Evolutionary conservation across 2,797 vertebrate genomes (phyloP).

Genomic region (Pseudopleuronectes americanus): DNA sequence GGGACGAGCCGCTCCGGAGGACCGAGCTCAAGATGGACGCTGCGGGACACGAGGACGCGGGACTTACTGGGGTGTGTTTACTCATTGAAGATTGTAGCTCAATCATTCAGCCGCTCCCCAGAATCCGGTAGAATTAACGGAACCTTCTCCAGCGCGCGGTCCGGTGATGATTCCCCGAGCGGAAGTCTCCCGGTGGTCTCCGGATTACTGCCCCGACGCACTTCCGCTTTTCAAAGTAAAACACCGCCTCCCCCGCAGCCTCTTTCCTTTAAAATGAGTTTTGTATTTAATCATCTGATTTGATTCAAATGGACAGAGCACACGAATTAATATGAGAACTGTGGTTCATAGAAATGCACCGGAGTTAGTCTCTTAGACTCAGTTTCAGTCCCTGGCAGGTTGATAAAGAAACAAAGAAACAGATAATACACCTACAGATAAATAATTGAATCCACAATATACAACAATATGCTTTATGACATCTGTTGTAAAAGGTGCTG

Average conservation of each 20-base stretch:
- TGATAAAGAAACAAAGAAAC: too few species aligned
- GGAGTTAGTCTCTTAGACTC: too few species aligned
- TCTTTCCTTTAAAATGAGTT: not conserved
- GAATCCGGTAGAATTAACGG: slow-evolving; percentile 80
- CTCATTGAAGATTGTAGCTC: slow-evolving; percentile 99
- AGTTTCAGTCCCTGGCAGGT: too few species aligned
- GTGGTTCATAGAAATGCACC: too few species aligned
- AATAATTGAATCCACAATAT: too few species aligned
- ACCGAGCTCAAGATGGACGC: slow-evolving; percentile 42
- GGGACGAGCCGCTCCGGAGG: slow-evolving; percentile 1
- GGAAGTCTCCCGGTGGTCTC: slow-evolving; percentile 68
- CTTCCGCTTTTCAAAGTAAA: slow-evolving; percentile 69
- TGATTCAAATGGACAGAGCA: too few species aligned
- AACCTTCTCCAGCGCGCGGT: slow-evolving; percentile 83
- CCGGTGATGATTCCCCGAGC: slow-evolving; percentile 63
- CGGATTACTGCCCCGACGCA: not conserved
- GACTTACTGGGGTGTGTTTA: slow-evolving; percentile 99
- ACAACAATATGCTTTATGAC: too few species aligned
- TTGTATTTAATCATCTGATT: too few species aligned
- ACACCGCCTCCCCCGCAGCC: not conserved
- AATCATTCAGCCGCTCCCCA: slow-evolving; percentile 98
- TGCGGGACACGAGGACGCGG: not conserved
- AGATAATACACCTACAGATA: too few species aligned
- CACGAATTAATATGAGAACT: too few species aligned
- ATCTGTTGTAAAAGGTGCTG: too few species aligned